These are phyloP conservation scores for Iphiclides podalirius DNA, from an alignment of 2,888 invertebrate species.

Conservation along the genomic window DNA sequence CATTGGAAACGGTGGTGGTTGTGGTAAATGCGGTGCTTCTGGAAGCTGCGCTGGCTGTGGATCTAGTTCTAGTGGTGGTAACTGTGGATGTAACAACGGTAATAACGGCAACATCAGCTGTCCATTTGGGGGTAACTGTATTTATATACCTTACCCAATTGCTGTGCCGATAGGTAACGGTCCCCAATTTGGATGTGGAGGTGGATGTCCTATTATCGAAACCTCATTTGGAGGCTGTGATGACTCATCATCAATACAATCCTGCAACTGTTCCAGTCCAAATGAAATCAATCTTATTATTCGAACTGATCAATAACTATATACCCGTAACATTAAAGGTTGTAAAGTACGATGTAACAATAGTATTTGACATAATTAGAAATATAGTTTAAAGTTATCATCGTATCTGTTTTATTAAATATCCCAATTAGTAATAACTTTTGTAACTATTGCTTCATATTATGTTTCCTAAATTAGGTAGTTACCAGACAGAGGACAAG, in stretches of 20 bases:
- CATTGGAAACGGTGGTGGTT: background rate
- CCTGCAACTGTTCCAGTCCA: slow-evolving; percentile 14
- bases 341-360: background rate
- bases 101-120: slow-evolving; percentile 1
- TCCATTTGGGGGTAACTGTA: slow-evolving; percentile 15
- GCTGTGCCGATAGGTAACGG: slow-evolving; percentile 25
- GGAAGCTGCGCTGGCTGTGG: background rate
- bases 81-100: slow-evolving; percentile 1
- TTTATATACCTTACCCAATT: slow-evolving; percentile 32
- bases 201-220: slow-evolving; percentile 17
- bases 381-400: background rate
- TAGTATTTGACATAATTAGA: background rate
- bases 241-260: slow-evolving; percentile 18
- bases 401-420: slow-evolving; percentile 7
- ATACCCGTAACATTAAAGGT: background rate
- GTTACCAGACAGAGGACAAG: background rate
- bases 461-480: background rate
- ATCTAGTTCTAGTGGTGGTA: slow-evolving; percentile 3
- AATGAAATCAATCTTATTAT: slow-evolving; percentile 30
- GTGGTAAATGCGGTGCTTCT: slow-evolving; percentile 4
- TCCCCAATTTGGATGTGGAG: slow-evolving; percentile 4
- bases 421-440: background rate
- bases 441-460: background rate
- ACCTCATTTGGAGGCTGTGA: slow-evolving; percentile 11
- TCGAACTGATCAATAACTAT: slow-evolving; percentile 25